Evolutionary conservation across 1,140 invertebrate species (phyloP), one percentile per base, ranked within the genome.

Genomic region (Eurosta solidaginis): DNA sequence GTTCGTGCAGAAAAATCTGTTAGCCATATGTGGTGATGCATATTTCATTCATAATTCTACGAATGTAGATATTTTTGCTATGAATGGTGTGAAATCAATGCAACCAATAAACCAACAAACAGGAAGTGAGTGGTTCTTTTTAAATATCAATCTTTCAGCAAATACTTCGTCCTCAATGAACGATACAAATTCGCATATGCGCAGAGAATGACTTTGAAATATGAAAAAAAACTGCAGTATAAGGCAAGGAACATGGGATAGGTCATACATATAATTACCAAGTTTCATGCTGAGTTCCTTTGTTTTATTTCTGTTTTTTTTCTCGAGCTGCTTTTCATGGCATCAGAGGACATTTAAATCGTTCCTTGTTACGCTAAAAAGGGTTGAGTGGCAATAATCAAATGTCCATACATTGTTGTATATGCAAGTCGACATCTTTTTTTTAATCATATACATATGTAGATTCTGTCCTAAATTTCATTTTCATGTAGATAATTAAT

Each of bases 51-150:
- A 59, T 59, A 33, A 59, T 36, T 36, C 14, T n/a, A 0, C 0
- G 29, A 59, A 59, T n/a, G n/a, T n/a, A n/a, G n/a, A n/a, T 33
- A 25, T 7, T 29, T 59, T 59, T 29, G 0, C 54, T 27, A 3
- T 17, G 27, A 59, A 59, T 36, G 12, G 14, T 59, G 29, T 59
- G 27, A 59, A 59, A 33, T n/a, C 14, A 33, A 59, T 25, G 27
- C n/a, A 29, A 17, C 22, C 54, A 29, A 59, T 59, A 36, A 59
- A 17, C 3, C 3, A 59, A 17, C 54, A 36, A 59, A 59, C 54
- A 33, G 54, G 54, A 59, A 59, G n/a, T 59, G 54, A 59, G 4
- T 27, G 54, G 33, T 59, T 59, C 33, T 59, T 59, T 59, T 59
- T 17, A 33, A 27, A 59, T n/a, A 17, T 59, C 2, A 59, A 2